A percentile compares a stretch with the other conserved stretches of the same genome.
Conservation (phyloP, 2,113 vertebrate species). For the Pogona vitticeps region DNA sequence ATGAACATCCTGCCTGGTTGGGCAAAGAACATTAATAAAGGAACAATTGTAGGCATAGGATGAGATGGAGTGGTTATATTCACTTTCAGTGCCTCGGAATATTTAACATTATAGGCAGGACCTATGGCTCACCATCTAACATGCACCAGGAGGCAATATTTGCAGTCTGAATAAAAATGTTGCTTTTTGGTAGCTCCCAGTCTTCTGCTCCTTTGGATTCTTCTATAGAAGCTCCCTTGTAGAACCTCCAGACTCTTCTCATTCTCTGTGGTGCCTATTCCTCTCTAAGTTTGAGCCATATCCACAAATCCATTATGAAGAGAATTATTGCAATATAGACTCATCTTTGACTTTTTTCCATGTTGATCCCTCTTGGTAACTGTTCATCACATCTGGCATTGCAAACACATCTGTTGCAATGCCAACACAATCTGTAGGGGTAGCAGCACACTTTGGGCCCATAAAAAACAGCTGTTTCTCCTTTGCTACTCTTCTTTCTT, state of each 20-base stretch:
- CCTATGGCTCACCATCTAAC: neutral
- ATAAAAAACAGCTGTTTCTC: neutral
- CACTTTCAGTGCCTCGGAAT: neutral
- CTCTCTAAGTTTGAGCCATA: neutral
- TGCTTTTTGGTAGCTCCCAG: neutral
- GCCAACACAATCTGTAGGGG: neutral
- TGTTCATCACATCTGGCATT: too few relatives aligned
- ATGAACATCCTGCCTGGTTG: neutral
- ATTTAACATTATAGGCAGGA: neutral
- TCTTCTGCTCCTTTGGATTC: neutral
- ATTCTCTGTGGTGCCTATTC: neutral
- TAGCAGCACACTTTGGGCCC: neutral
- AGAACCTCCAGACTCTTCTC: neutral
- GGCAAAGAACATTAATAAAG: neutral
- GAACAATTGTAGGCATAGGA: neutral
- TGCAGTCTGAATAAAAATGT: neutral
- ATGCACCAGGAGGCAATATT: neutral
- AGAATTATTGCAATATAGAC: neutral
- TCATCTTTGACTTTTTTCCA: neutral
- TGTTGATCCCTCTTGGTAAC: neutral
- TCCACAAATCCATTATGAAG: neutral
- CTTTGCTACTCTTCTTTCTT: too few relatives aligned
- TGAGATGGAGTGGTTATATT: neutral
- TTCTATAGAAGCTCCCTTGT: neutral
- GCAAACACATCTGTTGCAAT: too few relatives aligned